Percentiles rank a stretch among this genome's conserved stretches.
These are phyloP conservation scores for Apodemia hepburni DNA, from an alignment of 2,888 invertebrate genomes.

Conservation along the genomic window DNA sequence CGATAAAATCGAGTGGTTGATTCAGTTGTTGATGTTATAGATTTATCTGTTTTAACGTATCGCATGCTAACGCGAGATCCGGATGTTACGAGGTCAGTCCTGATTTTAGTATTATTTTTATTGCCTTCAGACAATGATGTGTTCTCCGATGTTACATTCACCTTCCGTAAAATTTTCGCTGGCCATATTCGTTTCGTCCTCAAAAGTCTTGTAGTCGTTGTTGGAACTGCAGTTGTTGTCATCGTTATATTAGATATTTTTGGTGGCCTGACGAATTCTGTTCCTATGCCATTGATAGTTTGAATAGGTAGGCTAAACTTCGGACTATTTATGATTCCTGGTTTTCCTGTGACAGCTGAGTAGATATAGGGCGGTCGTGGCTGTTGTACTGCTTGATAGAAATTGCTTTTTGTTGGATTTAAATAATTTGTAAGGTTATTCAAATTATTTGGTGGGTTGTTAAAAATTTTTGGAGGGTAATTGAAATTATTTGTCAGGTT, in stretches of 20 bases:
- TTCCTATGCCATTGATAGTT: conserved; percentile 61
- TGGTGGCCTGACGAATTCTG: conserved; percentile 59
- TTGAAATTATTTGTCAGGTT: conserved; percentile 18
- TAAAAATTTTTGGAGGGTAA: conserved; percentile 21
- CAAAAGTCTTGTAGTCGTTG: conserved; percentile 52
- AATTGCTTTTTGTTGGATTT: conserved; percentile 26
- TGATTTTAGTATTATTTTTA: conserved; percentile 39
- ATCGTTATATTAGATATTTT: conserved; percentile 40
- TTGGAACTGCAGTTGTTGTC: conserved; percentile 41
- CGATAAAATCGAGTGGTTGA: conserved; percentile 52
- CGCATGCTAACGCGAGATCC: conserved; percentile 44
- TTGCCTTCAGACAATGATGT: conserved; percentile 41
- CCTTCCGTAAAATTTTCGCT: conserved; percentile 50
- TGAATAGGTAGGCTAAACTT: conserved; percentile 62
- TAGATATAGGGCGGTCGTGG: conserved; percentile 44
- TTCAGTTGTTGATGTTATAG: conserved; percentile 33
- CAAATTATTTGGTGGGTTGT: conserved; percentile 11
- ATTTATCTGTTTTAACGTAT: conserved; percentile 42
- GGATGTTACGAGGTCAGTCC: conserved; percentile 45
- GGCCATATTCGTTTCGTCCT: conserved; percentile 75
- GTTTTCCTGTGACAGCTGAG: conserved; percentile 49
- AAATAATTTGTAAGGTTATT: background rate
- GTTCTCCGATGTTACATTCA: conserved; percentile 41
- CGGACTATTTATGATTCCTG: conserved; percentile 46
- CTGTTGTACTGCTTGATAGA: conserved; percentile 34